phyloP scores from a whole-genome alignment of 2,113 vertebrate species.

The Gobio gobio region DNA sequence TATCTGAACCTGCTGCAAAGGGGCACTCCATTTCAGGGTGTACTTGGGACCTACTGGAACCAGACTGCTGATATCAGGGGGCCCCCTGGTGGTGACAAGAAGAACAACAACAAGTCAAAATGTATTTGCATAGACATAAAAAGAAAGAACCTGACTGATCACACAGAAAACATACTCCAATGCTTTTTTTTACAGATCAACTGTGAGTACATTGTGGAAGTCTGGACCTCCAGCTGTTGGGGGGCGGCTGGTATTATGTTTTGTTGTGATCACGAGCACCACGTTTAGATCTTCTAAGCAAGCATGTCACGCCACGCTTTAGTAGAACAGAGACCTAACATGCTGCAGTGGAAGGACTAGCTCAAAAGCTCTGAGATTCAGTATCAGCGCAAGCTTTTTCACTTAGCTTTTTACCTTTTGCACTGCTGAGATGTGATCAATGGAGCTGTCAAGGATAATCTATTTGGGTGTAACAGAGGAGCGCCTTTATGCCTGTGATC shows the following conservation, averaged over 20 bases:
- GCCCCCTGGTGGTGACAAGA: slow-evolving; percentile 71
- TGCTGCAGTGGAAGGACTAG: slow-evolving; percentile 65
- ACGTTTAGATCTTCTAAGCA: slow-evolving; percentile 71
- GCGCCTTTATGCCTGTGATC: slow-evolving; percentile 68
- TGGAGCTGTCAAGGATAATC: slow-evolving; percentile 67
- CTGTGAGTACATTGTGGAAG: slow-evolving; percentile 41
- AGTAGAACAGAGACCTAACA: slow-evolving; percentile 62
- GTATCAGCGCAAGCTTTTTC: slow-evolving; percentile 53
- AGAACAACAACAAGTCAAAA: slow-evolving; percentile 7
- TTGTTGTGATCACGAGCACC: slow-evolving; percentile 71
- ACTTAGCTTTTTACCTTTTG: slow-evolving; percentile 62
- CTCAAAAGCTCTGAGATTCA: slow-evolving; percentile 62
- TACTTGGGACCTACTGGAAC: slow-evolving; percentile 93
- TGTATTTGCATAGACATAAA: slow-evolving; percentile 49
- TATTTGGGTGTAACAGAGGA: slow-evolving; percentile 64
- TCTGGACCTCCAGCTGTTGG: slow-evolving; percentile 50
- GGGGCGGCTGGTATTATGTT: slow-evolving; percentile 45
- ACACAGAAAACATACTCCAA: background rate
- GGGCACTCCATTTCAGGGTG: slow-evolving; percentile 92
- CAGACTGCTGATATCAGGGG: slow-evolving; percentile 91
- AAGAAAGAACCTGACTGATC: slow-evolving; percentile 9
- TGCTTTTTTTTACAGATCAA: slow-evolving; percentile 42
- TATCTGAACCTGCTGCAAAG: slow-evolving; percentile 90
- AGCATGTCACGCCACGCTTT: slow-evolving; percentile 69
- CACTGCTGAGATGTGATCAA: slow-evolving; percentile 67